Evolutionary conservation across 2,113 vertebrate species (phyloP).

Genomic region (Cephalopterus ornatus): DNA sequence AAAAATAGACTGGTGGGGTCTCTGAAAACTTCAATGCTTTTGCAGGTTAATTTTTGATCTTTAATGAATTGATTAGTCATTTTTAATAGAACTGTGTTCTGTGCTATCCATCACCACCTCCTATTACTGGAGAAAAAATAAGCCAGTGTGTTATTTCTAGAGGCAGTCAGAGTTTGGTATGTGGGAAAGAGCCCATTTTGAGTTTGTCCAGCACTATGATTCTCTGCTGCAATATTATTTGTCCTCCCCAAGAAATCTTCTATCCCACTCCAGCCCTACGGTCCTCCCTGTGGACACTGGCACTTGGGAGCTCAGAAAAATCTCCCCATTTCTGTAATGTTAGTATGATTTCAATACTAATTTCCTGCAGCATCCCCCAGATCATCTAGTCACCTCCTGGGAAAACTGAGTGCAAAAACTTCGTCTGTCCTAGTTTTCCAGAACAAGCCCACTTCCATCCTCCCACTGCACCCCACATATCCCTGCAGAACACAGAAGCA

Average conservation of each 20-base stretch:
- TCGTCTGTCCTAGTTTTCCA: constrained; percentile 17
- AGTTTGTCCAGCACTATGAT: not conserved
- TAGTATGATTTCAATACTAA: not conserved
- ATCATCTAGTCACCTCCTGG: not conserved
- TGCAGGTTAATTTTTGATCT: not conserved
- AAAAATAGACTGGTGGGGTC: not conserved
- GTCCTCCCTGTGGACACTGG: not conserved
- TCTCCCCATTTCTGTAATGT: not conserved
- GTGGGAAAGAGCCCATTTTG: not conserved
- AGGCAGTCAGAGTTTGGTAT: not conserved
- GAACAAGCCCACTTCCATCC: not conserved
- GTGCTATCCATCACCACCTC: not conserved
- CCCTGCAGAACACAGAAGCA: not conserved
- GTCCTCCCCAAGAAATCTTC: not conserved
- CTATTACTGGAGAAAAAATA: not conserved
- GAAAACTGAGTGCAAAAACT: not conserved
- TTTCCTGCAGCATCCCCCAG: not conserved
- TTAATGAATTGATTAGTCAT: not conserved
- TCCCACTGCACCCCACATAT: constrained; percentile 6
- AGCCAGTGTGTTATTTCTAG: not conserved
- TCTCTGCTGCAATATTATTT: not conserved
- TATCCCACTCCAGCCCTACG: not conserved
- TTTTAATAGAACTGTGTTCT: not conserved
- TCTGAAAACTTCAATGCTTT: not conserved
- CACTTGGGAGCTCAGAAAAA: not conserved